phyloP scores from a whole-genome alignment of 2,888 invertebrate genomes.

The Dryobotodes eremita region DNA sequence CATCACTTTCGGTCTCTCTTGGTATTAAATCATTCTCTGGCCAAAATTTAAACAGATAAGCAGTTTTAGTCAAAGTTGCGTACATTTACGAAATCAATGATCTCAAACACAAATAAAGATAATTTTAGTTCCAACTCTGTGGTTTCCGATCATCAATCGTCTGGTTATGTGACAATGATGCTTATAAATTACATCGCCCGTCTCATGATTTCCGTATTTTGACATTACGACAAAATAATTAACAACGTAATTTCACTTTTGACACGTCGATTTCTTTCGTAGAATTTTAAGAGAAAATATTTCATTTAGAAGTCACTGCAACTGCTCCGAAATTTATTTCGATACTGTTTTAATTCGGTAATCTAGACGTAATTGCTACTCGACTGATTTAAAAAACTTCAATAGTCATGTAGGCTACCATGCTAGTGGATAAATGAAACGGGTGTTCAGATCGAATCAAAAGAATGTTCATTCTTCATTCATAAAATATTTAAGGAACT shows the following conservation, averaged over 20 bases:
- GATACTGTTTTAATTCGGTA: slow-evolving; percentile 17
- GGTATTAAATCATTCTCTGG: neutral
- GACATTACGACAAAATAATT: slow-evolving; percentile 62
- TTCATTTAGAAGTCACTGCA: slow-evolving; percentile 16
- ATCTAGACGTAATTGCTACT: slow-evolving; percentile 1
- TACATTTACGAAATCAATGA: neutral
- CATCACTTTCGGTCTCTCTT: neutral
- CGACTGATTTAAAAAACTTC: neutral
- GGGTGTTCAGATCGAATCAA: too few relatives aligned
- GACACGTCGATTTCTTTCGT: slow-evolving; percentile 34
- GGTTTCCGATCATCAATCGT: slow-evolving; percentile 31
- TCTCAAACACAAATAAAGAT: neutral
- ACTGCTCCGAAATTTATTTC: slow-evolving; percentile 26
- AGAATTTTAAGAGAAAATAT: slow-evolving; percentile 38
- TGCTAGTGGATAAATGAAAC: neutral
- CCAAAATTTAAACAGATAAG: neutral
- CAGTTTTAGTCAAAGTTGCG: neutral
- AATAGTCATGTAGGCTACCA: too few relatives aligned
- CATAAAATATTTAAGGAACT: neutral
- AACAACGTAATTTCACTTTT: slow-evolving; percentile 55
- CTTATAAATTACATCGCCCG: slow-evolving; percentile 24
- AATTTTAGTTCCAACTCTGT: slow-evolving; percentile 13
- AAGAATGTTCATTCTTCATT: neutral
- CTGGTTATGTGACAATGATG: slow-evolving; percentile 14
- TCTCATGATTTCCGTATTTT: slow-evolving; percentile 59